Evolutionary conservation across 2,888 invertebrate genomes (phyloP).

Genomic region (Anthophora plumipes): DNA sequence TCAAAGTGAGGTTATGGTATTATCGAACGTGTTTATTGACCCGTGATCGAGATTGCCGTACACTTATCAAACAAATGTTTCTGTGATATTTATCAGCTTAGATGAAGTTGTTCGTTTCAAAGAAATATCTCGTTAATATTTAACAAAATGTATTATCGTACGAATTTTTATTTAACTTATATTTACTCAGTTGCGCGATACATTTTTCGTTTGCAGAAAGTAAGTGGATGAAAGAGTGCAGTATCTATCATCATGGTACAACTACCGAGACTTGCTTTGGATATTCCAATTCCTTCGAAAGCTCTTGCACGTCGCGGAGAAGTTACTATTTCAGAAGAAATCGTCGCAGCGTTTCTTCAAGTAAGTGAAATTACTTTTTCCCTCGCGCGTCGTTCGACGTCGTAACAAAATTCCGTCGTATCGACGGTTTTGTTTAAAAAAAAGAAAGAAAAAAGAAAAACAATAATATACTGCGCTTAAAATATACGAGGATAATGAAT

Average conservation of each 20-base stretch:
- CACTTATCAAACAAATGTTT: background rate
- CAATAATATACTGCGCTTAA: background rate
- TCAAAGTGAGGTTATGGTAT: constrained; percentile 45
- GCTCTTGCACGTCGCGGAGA: constrained; percentile 73
- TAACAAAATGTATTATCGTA: background rate
- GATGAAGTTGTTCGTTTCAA: background rate
- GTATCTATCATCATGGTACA: constrained; percentile 63
- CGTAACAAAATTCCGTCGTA: background rate
- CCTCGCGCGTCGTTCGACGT: background rate
- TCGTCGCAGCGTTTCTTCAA: constrained; percentile 61
- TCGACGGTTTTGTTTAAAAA: background rate
- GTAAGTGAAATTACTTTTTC: constrained; percentile 42
- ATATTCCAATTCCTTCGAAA: constrained; percentile 71
- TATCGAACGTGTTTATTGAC: constrained; percentile 15
- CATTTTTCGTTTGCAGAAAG: background rate
- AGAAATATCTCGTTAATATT: constrained; percentile 1
- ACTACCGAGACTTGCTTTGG: constrained; percentile 73
- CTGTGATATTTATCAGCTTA: background rate
- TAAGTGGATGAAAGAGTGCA: background rate
- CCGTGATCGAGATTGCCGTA: background rate
- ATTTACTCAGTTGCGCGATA: background rate
- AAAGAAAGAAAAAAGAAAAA: too few species aligned
- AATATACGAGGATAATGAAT: background rate
- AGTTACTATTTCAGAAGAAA: constrained; percentile 60
- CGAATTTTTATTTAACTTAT: background rate